Evolutionary conservation across 2,797 vertebrate genomes (phyloP), one percentile per base, ranked within the genome.

Genomic region (Ceyx erithaca): DNA sequence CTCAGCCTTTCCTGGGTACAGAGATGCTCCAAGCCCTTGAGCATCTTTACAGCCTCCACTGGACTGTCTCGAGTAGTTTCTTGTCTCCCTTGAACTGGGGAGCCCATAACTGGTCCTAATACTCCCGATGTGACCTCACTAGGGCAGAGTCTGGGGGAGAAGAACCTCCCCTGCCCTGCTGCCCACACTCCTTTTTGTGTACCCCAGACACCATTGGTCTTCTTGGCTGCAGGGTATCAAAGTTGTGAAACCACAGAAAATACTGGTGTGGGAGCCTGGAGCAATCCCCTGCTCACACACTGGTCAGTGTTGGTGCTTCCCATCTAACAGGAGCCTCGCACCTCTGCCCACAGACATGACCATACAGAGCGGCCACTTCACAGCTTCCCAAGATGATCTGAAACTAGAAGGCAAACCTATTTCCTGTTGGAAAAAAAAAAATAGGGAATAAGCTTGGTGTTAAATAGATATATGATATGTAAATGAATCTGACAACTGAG

Each of bases 401-500:
- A 40, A 52, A 87, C 43, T 57, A 54, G 84, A 76, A 71, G 70
- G 86, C 71, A 93, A 95, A 95, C 66, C 85, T 92, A 51, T 92
- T 94, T 92, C 89, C 71, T 40, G 35, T 26, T 43, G 0, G 6
- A 61, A 76, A 87, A 71, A 49, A 41, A 70, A 41, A 80, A 20
- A 28, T 25, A 46, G n/a, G 33, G 66, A 52, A 76, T 8, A 3
- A 80, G 49, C 43, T 45, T 25, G 2, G 55, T 58, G 87, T 93
- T 93, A 96, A 89, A 94, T 92, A 93, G 94, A 86, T 73, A 81
- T 88, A 92, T 35, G 93, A 26, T 90, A 91, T 95, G 89, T 85
- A 93, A 96, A 95, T 94, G 92, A 93, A 92, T 61, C 76, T 91
- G 95, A 93, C 94, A 93, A 91, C 89, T 67, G 90, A 93, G 80